Evolutionary conservation across 53 echinoderm and acorn worm genomes (phyloP).

Genomic region (Holothuria scabra): DNA sequence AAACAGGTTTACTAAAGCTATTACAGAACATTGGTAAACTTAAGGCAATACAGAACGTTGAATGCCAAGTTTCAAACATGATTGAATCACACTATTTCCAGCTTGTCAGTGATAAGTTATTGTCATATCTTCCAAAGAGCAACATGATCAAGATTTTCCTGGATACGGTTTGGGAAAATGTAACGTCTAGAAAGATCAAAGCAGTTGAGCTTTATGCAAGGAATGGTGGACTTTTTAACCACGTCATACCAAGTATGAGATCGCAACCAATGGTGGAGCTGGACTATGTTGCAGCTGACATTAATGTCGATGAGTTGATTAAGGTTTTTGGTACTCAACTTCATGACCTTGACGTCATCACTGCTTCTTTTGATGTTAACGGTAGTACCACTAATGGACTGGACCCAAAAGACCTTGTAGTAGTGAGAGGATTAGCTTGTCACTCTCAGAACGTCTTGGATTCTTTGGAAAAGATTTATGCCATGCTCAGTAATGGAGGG

Average conservation of each 20-base stretch:
- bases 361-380: neutral
- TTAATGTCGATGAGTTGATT: neutral
- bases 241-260: neutral
- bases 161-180: neutral
- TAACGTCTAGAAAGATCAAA: neutral
- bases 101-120: conserved; percentile 49
- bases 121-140: conserved; percentile 55
- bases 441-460: neutral
- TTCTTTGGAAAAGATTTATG: neutral
- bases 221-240: neutral
- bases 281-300: neutral
- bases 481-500: neutral
- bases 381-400: conserved; percentile 41
- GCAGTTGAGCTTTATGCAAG: neutral
- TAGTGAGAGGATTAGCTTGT: neutral
- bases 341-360: neutral
- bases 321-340: neutral
- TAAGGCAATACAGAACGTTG: conserved; percentile 19
- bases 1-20: conserved; percentile 34
- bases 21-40: conserved; percentile 55
- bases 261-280: neutral
- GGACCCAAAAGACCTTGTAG: neutral
- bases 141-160: conserved; percentile 21
- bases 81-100: neutral
- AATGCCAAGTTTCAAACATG: neutral